Evolutionary conservation across 2,113 vertebrate species (phyloP), one percentile per base, ranked within the genome.

Genomic region (Australoheros scitulus): DNA sequence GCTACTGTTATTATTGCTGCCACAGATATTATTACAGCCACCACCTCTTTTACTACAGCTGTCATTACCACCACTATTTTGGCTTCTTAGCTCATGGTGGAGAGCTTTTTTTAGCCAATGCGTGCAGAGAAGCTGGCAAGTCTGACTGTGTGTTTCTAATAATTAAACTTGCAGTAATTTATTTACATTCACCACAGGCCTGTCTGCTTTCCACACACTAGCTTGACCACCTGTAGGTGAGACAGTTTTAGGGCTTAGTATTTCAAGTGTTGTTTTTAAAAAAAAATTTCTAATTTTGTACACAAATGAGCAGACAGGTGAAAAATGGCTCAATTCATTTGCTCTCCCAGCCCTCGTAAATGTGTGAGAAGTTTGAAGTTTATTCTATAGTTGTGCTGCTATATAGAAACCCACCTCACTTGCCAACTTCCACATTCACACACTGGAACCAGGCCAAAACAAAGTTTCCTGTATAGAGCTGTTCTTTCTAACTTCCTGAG

Each of bases 311-410:
- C 15, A 58, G 70, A 77, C 81, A 76, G 70, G 61, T 92, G 82
- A 94, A 93, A 93, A 93, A 93, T 88, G 86, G 65, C 65, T 86
- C 61, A 84, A 87, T 92, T 92, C 87, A 86, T 89, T 87, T 89
- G 87, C 4, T 20, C 80, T 86, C 75, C 83, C 32, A 10, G 83
- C 68, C 77, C 78, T 82, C 56, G n/a, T 93, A 86, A 93, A 91
- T 92, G 81, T 84, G 85, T 18, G 56, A 89, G 80, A 89, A 80
- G 89, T 85, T 88, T 91, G 89, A 87, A 82, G 77, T 88, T 88
- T 74, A 78, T 87, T 91, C 89, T 92, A 77, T 90, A 74, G 85
- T 24, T 11, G 77, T 18, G 85, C 80, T 34, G 75, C 89, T 78
- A 77, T 72, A 90, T 88, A 93, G 91, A 93, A 76, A 81, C 59